phyloP scores from a whole-genome alignment of 2,797 vertebrate genomes.

The Sebastes trivittatus region DNA sequence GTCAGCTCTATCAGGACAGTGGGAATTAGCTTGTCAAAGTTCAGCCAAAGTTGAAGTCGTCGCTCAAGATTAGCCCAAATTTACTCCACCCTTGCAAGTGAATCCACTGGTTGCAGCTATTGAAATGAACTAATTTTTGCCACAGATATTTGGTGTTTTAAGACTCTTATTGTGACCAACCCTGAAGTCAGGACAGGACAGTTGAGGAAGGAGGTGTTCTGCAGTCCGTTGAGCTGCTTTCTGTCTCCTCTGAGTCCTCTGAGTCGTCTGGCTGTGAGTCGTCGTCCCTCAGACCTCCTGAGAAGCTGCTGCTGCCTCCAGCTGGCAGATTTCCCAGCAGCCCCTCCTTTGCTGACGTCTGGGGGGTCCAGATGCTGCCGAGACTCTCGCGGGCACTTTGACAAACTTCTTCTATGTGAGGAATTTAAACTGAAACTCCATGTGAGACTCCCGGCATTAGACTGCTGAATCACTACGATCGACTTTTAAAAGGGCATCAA shows the following conservation, averaged over 20 bases:
- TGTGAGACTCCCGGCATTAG: constrained; percentile 4
- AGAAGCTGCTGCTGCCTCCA: constrained; percentile 34
- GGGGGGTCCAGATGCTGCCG: constrained; percentile 8
- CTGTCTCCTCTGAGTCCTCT: no score
- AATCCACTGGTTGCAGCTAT: no score
- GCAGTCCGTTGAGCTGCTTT: no score
- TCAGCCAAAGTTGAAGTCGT: no score
- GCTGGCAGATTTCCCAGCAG: constrained; percentile 2
- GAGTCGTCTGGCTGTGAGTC: constrained; percentile 10
- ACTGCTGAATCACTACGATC: constrained; percentile 35
- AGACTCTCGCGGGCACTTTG: constrained; percentile 27
- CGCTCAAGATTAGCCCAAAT: no score
- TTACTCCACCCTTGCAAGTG: no score
- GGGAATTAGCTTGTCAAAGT: no score
- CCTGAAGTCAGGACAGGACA: no score
- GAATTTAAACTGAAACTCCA: background rate
- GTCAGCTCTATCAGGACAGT: no score
- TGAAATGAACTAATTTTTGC: no score
- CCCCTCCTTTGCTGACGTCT: constrained; percentile 22
- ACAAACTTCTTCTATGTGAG: constrained; percentile 16
- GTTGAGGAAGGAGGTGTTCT: background rate
- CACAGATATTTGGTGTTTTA: no score
- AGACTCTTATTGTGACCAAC: no score
- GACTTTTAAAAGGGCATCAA: constrained; percentile 10
- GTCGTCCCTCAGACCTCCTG: constrained; percentile 52